Evolutionary conservation across 2,113 vertebrate species (phyloP), one percentile per base, ranked within the genome.

Genomic region (Sakesphorus luctuosus): DNA sequence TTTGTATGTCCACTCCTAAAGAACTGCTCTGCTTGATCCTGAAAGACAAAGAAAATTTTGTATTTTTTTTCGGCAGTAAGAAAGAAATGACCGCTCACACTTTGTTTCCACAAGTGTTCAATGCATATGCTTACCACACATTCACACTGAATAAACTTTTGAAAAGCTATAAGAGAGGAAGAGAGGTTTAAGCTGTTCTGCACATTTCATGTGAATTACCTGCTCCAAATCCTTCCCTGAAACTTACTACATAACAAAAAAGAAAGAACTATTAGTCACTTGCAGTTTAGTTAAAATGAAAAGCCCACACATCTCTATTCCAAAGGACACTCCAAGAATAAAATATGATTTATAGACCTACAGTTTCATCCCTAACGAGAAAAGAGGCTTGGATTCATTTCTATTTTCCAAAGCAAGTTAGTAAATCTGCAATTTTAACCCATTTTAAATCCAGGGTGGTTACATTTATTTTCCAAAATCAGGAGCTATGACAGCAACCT

Each of bases 1-100:
- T 99, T 99, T 24, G 99, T 99, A 69, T 99, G 99, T 15, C 99
- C 98, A 74, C 99, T 99, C 98, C 97, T 98, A 84, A 99, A 99
- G 93, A 99, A 99, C 62, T 99, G 98, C 11, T 98, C 98, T 14
- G 98, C 98, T 97, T 98, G 98, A 24, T 98, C 97, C 99, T 99
- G 88, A 63, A 93, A 96, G 13, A 90, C 24, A 46, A 75, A 94
- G 46, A 95, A 58, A 84, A 74, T 1, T 58, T 18, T 36, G 18
- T 7, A 49, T 28, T 81, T 66, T n/a, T 80, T 73, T 86, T 46
- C 58, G 81, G 21, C 21, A 82, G 4, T 21, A 81, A 66, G 20
- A 65, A 86, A 72, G 15, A 71, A 47, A 65, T 3, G 0, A 61
- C 15, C 2, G 1, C 9, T 46, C 10, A 3, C 10, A 14, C 5